Percentiles rank a stretch among this genome's conserved stretches.
phyloP scores from a whole-genome alignment of 2,797 vertebrate species.

The Epinephelus awoara region DNA sequence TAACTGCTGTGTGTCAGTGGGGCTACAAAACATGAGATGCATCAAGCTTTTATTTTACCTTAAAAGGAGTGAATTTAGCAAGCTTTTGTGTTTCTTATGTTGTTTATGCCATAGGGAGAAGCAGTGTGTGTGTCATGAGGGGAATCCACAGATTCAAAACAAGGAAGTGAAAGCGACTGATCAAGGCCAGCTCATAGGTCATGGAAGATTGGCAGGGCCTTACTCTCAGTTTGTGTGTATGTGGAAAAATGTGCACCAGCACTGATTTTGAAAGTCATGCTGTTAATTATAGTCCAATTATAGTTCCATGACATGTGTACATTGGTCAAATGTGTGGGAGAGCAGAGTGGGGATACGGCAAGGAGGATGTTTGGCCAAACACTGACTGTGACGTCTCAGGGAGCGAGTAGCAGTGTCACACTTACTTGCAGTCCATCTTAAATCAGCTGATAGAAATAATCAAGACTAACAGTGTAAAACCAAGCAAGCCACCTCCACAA shows the following conservation, averaged over 20 bases:
- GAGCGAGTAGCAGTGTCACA: neutral
- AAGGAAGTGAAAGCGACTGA: constrained; percentile 67
- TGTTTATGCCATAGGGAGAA: neutral
- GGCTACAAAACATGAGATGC: neutral
- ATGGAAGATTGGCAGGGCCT: constrained; percentile 20
- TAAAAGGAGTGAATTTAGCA: constrained; percentile 17
- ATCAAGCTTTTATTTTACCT: neutral
- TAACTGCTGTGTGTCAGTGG: neutral
- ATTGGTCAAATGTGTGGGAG: constrained; percentile 20
- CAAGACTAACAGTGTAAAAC: neutral
- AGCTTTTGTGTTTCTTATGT: neutral
- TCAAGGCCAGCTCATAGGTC: constrained; percentile 53
- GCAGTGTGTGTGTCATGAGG: constrained; percentile 29
- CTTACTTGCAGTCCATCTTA: neutral
- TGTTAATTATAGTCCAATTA: constrained; percentile 34
- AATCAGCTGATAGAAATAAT: neutral
- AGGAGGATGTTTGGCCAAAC: constrained; percentile 6
- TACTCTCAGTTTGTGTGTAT: constrained; percentile 12
- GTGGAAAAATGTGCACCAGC: neutral
- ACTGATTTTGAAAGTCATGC: constrained; percentile 39
- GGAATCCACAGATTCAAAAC: constrained; percentile 51
- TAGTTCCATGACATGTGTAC: neutral
- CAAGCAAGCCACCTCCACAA: no score
- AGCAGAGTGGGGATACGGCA: neutral
- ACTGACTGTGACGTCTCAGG: neutral